A percentile compares a stretch with the other conserved stretches of the same genome.
Conservation (phyloP, 2,113 vertebrate genomes). For the Bostrychus sinensis region DNA sequence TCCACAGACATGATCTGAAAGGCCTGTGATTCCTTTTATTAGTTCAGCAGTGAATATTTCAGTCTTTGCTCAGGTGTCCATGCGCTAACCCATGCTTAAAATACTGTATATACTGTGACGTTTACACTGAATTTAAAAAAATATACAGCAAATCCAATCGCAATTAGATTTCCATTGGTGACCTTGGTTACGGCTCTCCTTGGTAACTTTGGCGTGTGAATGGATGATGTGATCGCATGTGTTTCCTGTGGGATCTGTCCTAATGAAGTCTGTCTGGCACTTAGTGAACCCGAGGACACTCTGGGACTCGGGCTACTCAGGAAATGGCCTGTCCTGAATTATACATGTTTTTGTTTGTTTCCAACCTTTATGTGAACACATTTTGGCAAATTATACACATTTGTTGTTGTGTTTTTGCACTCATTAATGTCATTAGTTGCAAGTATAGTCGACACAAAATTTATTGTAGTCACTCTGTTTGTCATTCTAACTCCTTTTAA, state of each 20-base stretch:
- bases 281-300: neutral
- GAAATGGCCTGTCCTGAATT: constrained; percentile 11
- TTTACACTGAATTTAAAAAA: too few species aligned
- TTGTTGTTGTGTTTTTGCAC: neutral
- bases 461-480: neutral
- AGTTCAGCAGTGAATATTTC: too few species aligned
- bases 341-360: constrained; percentile 5
- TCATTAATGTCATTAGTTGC: neutral
- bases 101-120: too few species aligned
- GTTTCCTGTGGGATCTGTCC: constrained; percentile 45
- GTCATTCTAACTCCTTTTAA: constrained; percentile 2
- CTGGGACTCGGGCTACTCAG: neutral
- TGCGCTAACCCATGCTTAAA: too few species aligned
- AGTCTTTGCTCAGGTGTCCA: too few species aligned
- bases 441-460: neutral
- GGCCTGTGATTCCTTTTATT: too few species aligned
- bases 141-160: too few species aligned
- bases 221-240: constrained; percentile 35
- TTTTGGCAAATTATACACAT: neutral
- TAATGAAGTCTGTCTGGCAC: constrained; percentile 50
- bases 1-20: too few species aligned
- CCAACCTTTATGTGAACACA: neutral
- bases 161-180: constrained; percentile 16
- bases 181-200: constrained; percentile 32
- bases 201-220: constrained; percentile 49